Percentiles rank a stretch among this genome's conserved stretches.
Evolutionary conservation across 2,797 vertebrate genomes (phyloP).

Genomic region (Anniella stebbinsi): DNA sequence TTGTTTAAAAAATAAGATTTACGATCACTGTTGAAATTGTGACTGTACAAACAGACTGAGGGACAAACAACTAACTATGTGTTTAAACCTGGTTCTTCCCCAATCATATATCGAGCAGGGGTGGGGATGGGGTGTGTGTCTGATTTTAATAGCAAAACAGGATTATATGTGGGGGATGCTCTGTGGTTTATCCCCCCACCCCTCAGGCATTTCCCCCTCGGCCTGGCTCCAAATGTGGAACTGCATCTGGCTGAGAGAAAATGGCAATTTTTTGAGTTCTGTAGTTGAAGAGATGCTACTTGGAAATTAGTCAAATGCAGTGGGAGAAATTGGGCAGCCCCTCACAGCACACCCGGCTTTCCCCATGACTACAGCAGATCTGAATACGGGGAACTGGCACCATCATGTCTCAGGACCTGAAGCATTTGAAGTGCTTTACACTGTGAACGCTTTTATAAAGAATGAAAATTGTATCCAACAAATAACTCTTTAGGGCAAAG

Average conservation of each 20-base stretch:
- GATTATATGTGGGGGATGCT: no score
- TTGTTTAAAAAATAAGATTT: neutral
- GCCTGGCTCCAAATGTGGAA: neutral
- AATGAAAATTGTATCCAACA: neutral
- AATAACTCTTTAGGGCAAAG: neutral
- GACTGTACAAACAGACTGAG: neutral
- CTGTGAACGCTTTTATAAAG: neutral
- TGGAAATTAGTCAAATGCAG: neutral
- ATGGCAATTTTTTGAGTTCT: no score
- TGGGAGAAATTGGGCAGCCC: neutral
- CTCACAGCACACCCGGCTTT: neutral
- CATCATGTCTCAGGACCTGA: neutral
- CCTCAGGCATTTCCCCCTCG: neutral
- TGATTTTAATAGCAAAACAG: neutral
- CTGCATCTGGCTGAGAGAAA: neutral
- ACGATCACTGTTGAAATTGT: neutral
- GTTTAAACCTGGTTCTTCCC: neutral
- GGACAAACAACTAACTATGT: neutral
- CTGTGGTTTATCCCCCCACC: neutral
- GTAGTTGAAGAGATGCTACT: no score
- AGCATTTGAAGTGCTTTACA: neutral
- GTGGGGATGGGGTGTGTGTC: neutral
- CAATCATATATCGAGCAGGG: neutral
- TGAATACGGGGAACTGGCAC: neutral
- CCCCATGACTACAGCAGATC: neutral